Evolutionary conservation across 2,113 vertebrate species (phyloP).

Genomic region (Clarias magur): DNA sequence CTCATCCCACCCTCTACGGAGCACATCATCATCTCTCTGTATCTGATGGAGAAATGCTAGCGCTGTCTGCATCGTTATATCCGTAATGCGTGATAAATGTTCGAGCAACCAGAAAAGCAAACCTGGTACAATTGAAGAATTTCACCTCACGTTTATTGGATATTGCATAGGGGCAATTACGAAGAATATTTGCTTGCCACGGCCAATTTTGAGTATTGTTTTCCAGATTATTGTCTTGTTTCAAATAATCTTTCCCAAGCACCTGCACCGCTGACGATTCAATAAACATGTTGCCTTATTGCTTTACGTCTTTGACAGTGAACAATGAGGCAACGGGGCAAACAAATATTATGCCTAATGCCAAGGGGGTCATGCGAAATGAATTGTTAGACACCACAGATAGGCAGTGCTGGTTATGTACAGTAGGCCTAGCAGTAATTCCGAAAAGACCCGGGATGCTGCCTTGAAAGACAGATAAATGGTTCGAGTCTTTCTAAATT

Average conservation of each 20-base stretch:
- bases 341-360: constrained; percentile 53
- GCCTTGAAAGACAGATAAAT: constrained; percentile 21
- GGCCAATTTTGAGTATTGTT: constrained; percentile 50
- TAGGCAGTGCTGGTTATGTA: constrained; percentile 20
- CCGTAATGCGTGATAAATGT: constrained; percentile 28
- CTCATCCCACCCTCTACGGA: constrained; percentile 14
- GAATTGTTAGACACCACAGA: constrained; percentile 26
- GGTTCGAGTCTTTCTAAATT: constrained; percentile 1
- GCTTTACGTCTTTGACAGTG: constrained; percentile 49
- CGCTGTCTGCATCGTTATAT: constrained; percentile 18
- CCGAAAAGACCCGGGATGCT: neutral
- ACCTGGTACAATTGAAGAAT: constrained; percentile 28
- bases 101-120: neutral
- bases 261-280: constrained; percentile 52
- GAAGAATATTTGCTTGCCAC: constrained; percentile 49
- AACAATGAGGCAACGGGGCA: constrained; percentile 50
- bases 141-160: constrained; percentile 41
- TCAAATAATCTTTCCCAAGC: constrained; percentile 51
- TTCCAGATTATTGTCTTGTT: constrained; percentile 47
- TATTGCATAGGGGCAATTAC: constrained; percentile 45
- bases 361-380: constrained; percentile 42
- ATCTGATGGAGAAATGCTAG: constrained; percentile 23
- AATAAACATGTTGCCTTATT: constrained; percentile 54
- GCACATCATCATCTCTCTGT: constrained; percentile 14
- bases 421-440: constrained; percentile 10